Evolutionary conservation across 1,140 invertebrate species (phyloP), one percentile per base, ranked within the genome.

Genomic region (Melipona quadrifasciata): DNA sequence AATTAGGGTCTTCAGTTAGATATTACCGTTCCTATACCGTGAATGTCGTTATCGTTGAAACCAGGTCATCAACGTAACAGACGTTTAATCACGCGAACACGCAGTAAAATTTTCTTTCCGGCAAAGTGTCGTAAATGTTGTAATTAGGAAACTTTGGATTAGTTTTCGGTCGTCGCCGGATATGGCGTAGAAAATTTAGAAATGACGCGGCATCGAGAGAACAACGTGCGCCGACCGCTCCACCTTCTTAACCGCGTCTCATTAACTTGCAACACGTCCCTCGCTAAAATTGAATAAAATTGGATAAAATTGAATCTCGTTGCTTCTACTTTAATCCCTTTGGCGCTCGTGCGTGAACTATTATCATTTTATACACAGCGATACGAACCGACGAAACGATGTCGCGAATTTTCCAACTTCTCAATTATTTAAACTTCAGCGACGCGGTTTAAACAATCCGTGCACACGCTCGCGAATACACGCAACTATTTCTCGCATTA

Each of bases 1-100:
- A 64, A 77, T 65, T n/a, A 65, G 47, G 64, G 24, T 47, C 14
- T n/a, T 11, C 6, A 16, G 19, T 24, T 39, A 24, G 39, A 65
- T 77, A 77, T 65, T 39, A 31, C 34, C 21, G 16, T 17, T 2
- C 34, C 2, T 58, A 17, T 16, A n/a, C 4, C 21, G 27, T 14
- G 8, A 39, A 8, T n/a, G 55, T 61, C 14, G 27, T 67, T 78
- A 27, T 78, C 47, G 61, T 31, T 67, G 34, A 78, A 78, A 78
- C 12, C 84, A 76, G 79, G 80, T 84, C 71, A 86, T 91, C 90
- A 86, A 90, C 86, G 88, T 91, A 91, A 89, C 80, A 87, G 91
- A 85, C 85, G 76, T 88, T 91, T 90, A 91, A 91, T 90, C 87
- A 86, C 78, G 67, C 65, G 73, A 86, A 78, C 84, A 74, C 81